Evolutionary conservation across 2,888 invertebrate species (phyloP), one percentile per base, ranked within the genome.

Genomic region (Troides helena): DNA sequence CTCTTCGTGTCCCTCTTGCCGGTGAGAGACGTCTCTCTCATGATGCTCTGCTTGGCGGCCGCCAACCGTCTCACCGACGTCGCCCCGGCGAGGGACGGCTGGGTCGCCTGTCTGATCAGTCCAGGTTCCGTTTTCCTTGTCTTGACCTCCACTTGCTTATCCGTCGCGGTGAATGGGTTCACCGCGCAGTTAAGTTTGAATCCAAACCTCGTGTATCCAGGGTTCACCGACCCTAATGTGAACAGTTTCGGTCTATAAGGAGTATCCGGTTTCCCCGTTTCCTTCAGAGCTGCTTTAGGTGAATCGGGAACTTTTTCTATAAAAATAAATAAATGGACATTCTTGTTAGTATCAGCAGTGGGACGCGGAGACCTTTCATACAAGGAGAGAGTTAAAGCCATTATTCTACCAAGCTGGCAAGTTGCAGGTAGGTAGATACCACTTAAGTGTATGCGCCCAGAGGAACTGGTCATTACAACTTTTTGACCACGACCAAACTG

Each of bases 131-230:
- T 76, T 65, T 78, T 78, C 67, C 75, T 77, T 4, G 75, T 70
- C 58, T 77, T 78, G 7, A 30, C 43, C 1, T 72, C 70, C 7
- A 66, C 74, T 0, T 72, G 74, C 73, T 85, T 85, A 53, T 74
- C 74, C 0, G 86, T 78, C 23, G 86, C 74, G 62, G 83, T 87
- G 78, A 92, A 92, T 0, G 91, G 92, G 63, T 92, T 91, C 0
- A 81, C 85, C 53, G 85, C 85, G 18, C 89, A 78, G 72, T 92
- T 85, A 67, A 93, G 71, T 73, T 91, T 93, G 77, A 93, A 94
- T 1, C 94, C 94, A 74, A 93, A 93, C 71, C 89, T 82, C 1
- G 90, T 93, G 80, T 87, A 93, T 0, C 85, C 87, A 1, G 85
- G 81, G 60, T 82, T 81, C 2, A 84, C 65, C 2, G 85, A 79